Base-by-base conservation (phyloP, 2,888 invertebrate species). In the Tetropium fuscum region DNA sequence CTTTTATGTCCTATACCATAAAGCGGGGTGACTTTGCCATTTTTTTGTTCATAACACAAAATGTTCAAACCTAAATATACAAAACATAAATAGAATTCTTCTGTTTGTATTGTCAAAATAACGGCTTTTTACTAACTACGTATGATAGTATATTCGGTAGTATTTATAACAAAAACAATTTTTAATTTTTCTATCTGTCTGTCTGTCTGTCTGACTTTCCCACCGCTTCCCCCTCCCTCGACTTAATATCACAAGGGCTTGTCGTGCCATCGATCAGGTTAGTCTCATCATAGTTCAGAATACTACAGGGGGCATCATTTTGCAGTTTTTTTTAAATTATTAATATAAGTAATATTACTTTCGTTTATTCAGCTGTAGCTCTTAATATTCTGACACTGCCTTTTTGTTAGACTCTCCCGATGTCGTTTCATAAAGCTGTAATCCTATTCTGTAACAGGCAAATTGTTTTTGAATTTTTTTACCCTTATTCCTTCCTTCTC, bases 321-420 rank as follows among this genome's bases (percentile, higher is more conserved):
- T n/a, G n/a, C n/a, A 3, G 11, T n/a, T n/a, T 30, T 30, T 30
- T 4, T n/a, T 30, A 30, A 30, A 30, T 30, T 3, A 30, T n/a
- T 30, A n/a, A 30, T 10, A 30, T 30, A 30, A n/a, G 30, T 30
- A 30, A 30, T 30, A 30, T 7, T 30, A 10, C 30, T 30, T 30
- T 11, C n/a, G 8, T 30, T 7, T 3, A 10, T n/a, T 30, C 30
- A 7, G 30, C 30, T 11, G 10, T 1, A n/a, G n/a, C 30, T 30
- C 30, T 30, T 30, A 30, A 30, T 30, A 30, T 30, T 30, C 30
- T 30, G 30, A 30, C 30, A 30, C 30, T 30, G 30, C 30, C 30
- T 30, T 30, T 30, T n/a, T 30, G 25, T 25, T 4, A 25, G 25
- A 25, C 2, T 2, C 6, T 25, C 8, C 25, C 4, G 25, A 25